Base-by-base conservation (phyloP, 2,888 invertebrate species). In the Ypsolopha sequella region DNA sequence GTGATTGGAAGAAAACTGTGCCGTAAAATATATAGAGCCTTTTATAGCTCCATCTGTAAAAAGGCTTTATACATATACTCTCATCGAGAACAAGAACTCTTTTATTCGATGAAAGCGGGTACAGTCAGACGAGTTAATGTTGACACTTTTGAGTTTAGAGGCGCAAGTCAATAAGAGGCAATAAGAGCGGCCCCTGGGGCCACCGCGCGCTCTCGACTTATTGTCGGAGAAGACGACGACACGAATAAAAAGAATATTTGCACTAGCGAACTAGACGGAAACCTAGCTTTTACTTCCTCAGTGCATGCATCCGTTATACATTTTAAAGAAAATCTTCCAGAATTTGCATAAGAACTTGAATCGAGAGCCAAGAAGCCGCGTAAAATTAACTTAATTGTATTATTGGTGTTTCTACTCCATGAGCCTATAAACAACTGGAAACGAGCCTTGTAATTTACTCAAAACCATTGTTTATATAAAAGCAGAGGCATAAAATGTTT, bases 141-240 rank as follows among this genome's bases (percentile, higher is more conserved):
- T 68, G 68, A 71, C 69, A 72, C 69, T 73, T 70, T 69, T 70
- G 69, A 70, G 62, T 73, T 71, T 69, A 70, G 69, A 70, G 62
- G 67, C n/a, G n/a, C 62, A 60, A 64, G 65, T 66, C 70, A 70
- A 71, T 70, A 72, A 68, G 64, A 70, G 64, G 66, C 68, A 70
- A 74, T 78, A 76, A 78, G 78, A 72, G 63, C 60, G 63, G 64
- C 65, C 65, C 61, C 65, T 56, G 60, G 57, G 63, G 70, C 63
- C 59, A 57, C 57, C 59, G 54, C 63, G 61, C 63, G 61, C 58
- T 59, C 58, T 59, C 62, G 52, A 56, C 53, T 51, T 56, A 55
- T 63, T 61, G 63, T 65, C 61, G 64, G 58, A 65, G 63, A 55
- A 55, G 59, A 66, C 24, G 63, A 56, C 56, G 66, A 63, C 61